A percentile compares a stretch with the other conserved stretches of the same genome.
phyloP scores from a whole-genome alignment of 2,797 vertebrate genomes.

The Sebastiscus tertius region DNA sequence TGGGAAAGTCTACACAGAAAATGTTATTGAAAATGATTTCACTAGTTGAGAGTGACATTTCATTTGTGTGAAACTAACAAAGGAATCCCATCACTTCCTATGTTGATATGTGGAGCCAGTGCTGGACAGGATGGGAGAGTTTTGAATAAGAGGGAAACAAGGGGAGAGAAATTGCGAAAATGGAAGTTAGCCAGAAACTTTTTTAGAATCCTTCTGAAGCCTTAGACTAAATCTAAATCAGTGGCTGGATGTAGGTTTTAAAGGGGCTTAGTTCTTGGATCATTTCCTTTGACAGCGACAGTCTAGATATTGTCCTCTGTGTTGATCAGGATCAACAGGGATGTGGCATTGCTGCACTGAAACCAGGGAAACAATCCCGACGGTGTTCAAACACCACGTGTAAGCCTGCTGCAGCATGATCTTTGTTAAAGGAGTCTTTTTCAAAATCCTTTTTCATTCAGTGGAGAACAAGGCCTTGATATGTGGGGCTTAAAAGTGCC shows the following conservation, averaged over 20 bases:
- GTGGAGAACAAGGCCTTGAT: constrained; percentile 25
- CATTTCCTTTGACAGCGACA: constrained; percentile 9
- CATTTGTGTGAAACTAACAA: constrained; percentile 9
- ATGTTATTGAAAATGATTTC: constrained; percentile 1
- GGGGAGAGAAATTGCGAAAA: not conserved
- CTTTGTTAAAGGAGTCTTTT: constrained; percentile 17
- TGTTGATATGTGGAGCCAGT: constrained; percentile 32
- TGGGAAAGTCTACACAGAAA: not conserved
- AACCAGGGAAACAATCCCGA: constrained; percentile 28
- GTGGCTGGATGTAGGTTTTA: not conserved
- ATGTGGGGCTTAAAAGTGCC: constrained; percentile 23
- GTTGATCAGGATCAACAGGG: constrained; percentile 8
- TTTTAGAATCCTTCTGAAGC: constrained; percentile 3
- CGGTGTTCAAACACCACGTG: constrained; percentile 31
- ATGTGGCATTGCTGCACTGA: constrained; percentile 23
- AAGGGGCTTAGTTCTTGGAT: constrained; percentile 16
- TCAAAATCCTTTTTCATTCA: constrained; percentile 19
- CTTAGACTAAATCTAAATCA: constrained; percentile 7
- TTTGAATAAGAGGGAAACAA: not conserved
- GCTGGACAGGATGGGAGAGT: constrained; percentile 17
- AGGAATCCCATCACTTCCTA: constrained; percentile 42
- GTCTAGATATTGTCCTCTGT: constrained; percentile 1
- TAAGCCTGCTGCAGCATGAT: constrained; percentile 16
- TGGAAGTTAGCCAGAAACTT: not conserved
- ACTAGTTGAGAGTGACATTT: constrained; percentile 10